A percentile compares a stretch with the other conserved stretches of the same genome.
Conservation (phyloP, 2,797 vertebrate species). For the Acanthurus lineatus region DNA sequence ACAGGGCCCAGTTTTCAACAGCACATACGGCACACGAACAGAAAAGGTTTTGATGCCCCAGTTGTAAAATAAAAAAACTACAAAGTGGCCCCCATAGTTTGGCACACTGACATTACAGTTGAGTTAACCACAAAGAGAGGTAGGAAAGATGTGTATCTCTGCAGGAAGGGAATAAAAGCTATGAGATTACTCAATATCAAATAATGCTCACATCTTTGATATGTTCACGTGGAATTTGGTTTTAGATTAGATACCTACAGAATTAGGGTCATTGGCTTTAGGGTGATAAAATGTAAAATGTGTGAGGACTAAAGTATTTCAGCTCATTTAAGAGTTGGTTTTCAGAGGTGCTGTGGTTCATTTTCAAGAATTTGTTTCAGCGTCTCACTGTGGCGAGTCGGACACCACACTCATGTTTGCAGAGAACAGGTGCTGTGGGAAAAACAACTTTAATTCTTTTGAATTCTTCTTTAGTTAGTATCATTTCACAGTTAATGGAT, state of each 20-base stretch:
- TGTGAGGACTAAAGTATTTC: too few relatives aligned
- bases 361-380: not conserved
- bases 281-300: not conserved
- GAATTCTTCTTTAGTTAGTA: not conserved
- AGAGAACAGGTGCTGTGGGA: not conserved
- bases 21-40: constrained; percentile 12
- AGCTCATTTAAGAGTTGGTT: too few relatives aligned
- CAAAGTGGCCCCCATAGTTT: not conserved
- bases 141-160: not conserved
- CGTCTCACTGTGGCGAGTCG: not conserved
- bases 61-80: constrained; percentile 17
- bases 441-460: not conserved
- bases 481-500: not conserved
- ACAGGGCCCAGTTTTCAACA: constrained; percentile 45
- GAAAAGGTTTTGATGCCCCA: constrained; percentile 25
- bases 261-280: not conserved
- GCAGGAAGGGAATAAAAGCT: not conserved
- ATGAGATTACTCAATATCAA: not conserved
- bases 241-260: not conserved
- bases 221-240: not conserved
- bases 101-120: constrained; percentile 4
- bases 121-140: constrained; percentile 5
- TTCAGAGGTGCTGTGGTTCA: not conserved
- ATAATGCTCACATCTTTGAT: not conserved
- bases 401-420: not conserved